Conservation (phyloP, 2,888 invertebrate genomes). For the Drosophila affinis region DNA sequence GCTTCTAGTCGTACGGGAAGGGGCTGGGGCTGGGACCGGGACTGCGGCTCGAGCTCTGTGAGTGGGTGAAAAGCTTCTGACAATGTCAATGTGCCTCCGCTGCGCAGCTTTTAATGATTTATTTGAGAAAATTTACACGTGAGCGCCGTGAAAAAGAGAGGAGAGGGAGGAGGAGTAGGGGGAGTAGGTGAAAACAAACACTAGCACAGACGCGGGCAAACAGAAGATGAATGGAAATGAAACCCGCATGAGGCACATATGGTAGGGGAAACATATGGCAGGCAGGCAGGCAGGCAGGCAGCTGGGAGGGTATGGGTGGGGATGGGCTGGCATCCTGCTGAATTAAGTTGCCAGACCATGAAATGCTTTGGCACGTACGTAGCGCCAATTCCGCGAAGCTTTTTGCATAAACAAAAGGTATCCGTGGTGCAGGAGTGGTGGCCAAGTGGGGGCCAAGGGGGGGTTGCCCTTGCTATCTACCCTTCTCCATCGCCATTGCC, state of each 20-base stretch:
- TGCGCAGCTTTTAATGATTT: conserved; percentile 78
- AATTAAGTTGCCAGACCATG: conserved; percentile 83
- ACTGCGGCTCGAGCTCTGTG: not conserved
- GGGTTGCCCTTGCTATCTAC: conserved; percentile 25
- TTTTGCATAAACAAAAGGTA: conserved; percentile 79
- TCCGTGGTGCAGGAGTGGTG: conserved; percentile 13
- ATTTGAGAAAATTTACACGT: conserved; percentile 80
- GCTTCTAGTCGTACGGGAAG: not conserved
- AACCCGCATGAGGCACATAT: conserved; percentile 14
- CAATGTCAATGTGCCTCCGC: conserved; percentile 76
- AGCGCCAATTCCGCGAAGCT: conserved; percentile 76
- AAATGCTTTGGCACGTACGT: conserved; percentile 82
- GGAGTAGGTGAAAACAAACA: conserved; percentile 55
- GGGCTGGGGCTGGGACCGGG: not conserved
- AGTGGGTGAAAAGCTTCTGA: conserved; percentile 54
- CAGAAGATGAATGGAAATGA: conserved; percentile 58
- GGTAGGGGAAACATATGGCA: conserved; percentile 21
- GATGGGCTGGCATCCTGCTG: conserved; percentile 47
- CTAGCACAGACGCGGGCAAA: conserved; percentile 40
- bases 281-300: not conserved
- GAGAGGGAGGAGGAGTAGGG: conserved; percentile 43
- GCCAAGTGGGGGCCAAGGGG: conserved; percentile 15
- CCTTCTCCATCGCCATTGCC: conserved; percentile 20
- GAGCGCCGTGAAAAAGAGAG: conserved; percentile 63
- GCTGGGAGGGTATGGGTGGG: not conserved